Evolutionary conservation across 2,888 invertebrate species (phyloP), one percentile per base, ranked within the genome.

Genomic region (Eristalis arbustorum): DNA sequence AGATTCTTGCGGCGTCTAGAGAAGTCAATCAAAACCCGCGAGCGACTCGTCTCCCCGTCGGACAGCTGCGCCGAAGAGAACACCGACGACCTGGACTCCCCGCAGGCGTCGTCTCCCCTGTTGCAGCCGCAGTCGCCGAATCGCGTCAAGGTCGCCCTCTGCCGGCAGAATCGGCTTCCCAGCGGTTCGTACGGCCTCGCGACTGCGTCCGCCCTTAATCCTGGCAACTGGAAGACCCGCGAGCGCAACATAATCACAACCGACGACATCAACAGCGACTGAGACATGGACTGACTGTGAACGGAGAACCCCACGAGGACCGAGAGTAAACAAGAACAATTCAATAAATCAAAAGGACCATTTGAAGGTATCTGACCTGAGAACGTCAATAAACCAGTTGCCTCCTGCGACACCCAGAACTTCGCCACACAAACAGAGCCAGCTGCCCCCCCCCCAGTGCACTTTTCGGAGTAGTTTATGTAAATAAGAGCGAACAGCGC

Each of bases 1-100:
- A 96, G 96, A 92, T 96, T 96, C 92, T 93, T 96, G 75, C 94
- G 95, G 89, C 94, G 96, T 89, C 92, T 96, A 90, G 96, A 96
- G 90, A 94, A 95, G 90, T 96, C 96, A 90, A 93, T 96, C 89
- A 95, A 96, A 92, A 94, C 95, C 91, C 95, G 95, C 89, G 95
- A 95, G 90, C 94, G 94, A 89, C 89, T 92, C 23, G 84, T 88
- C 5, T 93, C 93, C 88, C 93, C 93, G 28, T 93, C 93, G 31
- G 94, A 94, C 88, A 94, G 93, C 88, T 92, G 93, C 69, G 94
- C 94, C 72, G 94, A 94, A 81, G 92, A 91, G 81, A 91, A 91
- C 75, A 93, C 94, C 88, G 95, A 95, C 67, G 95, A 95, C 89
- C 93, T 94, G 91, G 94, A 94, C 88, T 95, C 95, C 18, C 95